A percentile compares a stretch with the other conserved stretches of the same genome.
Conservation (phyloP, 2,113 vertebrate species). For the Ramphastos sulfuratus region DNA sequence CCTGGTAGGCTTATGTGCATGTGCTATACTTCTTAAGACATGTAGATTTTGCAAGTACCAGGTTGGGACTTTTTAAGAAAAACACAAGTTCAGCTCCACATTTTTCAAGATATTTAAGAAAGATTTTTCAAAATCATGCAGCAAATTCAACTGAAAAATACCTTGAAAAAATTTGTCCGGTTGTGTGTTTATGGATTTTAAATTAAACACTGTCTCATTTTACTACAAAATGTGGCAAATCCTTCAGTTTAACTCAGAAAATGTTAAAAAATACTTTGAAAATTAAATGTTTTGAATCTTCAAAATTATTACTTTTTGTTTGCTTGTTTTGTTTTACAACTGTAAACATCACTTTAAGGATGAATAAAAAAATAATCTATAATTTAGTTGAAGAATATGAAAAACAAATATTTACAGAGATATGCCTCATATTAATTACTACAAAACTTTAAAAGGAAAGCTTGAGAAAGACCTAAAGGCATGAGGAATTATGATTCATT, state of each 20-base stretch:
- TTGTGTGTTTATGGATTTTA: not conserved
- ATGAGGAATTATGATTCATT: not conserved
- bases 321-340: not conserved
- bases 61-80: not conserved
- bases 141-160: not conserved
- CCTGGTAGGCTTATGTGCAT: not conserved
- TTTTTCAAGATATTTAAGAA: not conserved
- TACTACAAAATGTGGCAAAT: not conserved
- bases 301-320: not conserved
- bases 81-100: not conserved
- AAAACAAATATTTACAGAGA: not conserved
- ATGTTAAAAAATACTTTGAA: not conserved
- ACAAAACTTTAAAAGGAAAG: not conserved
- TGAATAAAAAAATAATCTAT: not conserved
- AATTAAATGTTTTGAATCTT: not conserved
- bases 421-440: not conserved
- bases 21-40: not conserved
- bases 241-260: not conserved
- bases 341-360: not conserved
- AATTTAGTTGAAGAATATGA: not conserved
- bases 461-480: not conserved
- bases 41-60: not conserved
- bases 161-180: too few species aligned
- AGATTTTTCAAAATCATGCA: not conserved
- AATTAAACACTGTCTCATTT: not conserved